Evolutionary conservation across 2,797 vertebrate genomes (phyloP).

Genomic region (Rostrhamus sociabilis): DNA sequence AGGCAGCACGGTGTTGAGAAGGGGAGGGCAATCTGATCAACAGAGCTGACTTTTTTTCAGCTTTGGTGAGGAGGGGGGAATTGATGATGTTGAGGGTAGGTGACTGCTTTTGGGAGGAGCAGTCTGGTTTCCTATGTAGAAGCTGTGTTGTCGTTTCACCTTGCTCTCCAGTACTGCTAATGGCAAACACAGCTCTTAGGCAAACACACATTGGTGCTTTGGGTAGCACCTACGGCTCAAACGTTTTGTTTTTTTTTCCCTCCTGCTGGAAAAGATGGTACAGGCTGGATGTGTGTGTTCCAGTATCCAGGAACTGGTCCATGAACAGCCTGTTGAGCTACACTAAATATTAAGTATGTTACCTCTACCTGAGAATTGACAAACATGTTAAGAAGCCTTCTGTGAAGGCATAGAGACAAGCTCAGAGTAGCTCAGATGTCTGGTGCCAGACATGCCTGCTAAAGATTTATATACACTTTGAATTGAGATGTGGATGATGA

Average conservation of each 20-base stretch:
- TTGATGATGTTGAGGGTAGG: neutral
- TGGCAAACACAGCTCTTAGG: neutral
- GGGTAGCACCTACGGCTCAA: neutral
- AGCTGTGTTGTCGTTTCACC: neutral
- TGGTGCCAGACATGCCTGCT: neutral
- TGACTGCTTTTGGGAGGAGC: neutral
- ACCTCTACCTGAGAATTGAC: neutral
- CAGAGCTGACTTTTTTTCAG: neutral
- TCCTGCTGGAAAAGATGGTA: neutral
- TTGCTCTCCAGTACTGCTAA: neutral
- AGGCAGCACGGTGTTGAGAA: neutral
- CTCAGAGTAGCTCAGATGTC: neutral
- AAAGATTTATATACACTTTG: neutral
- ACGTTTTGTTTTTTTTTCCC: rapidly evolving
- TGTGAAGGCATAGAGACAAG: neutral
- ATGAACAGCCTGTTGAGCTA: neutral
- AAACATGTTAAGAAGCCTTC: neutral
- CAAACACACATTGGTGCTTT: neutral
- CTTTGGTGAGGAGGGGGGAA: neutral
- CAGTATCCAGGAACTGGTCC: neutral
- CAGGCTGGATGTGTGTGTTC: neutral
- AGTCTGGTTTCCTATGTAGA: neutral
- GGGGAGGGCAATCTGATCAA: neutral
- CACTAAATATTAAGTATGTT: neutral
- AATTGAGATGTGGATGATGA: neutral